Evolutionary conservation across 2,888 invertebrate genomes (phyloP).

Genomic region (Hirtodrosophila cameraria): DNA sequence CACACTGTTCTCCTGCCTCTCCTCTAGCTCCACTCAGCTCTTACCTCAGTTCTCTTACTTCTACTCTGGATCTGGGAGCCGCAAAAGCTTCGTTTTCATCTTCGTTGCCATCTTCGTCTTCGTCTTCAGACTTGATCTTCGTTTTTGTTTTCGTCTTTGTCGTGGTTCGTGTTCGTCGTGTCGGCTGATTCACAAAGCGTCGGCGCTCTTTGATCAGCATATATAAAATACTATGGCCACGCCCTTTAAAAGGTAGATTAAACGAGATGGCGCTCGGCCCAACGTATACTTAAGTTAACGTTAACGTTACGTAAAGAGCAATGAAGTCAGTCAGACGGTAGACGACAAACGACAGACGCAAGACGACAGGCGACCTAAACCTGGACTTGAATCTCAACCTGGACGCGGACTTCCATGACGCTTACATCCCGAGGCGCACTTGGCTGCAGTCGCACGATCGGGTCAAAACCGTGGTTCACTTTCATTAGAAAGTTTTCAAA

Average conservation of each 20-base stretch:
- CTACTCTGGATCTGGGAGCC: constrained; percentile 7
- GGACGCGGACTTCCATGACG: constrained; percentile 41
- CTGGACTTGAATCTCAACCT: constrained; percentile 31
- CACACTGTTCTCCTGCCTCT: constrained; percentile 36
- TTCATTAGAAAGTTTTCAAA: neutral
- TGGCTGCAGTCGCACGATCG: constrained; percentile 57
- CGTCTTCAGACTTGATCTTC: constrained; percentile 4
- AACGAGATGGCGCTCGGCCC: constrained; percentile 84
- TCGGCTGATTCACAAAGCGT: constrained; percentile 82
- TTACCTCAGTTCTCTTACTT: constrained; percentile 2
- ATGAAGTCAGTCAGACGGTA: constrained; percentile 75
- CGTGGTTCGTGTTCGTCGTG: constrained; percentile 37
- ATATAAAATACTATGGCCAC: constrained; percentile 84
- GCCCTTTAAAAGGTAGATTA: constrained; percentile 84
- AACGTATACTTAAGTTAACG: constrained; percentile 80
- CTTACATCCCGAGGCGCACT: constrained; percentile 62
- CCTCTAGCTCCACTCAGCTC: neutral
- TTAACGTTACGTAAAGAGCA: constrained; percentile 80
- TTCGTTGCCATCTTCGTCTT: neutral
- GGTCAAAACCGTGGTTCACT: constrained; percentile 56
- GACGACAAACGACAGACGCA: constrained; percentile 21
- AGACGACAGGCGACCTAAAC: constrained; percentile 34
- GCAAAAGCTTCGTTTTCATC: constrained; percentile 27
- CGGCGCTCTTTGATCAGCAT: constrained; percentile 83
- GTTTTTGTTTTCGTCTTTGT: constrained; percentile 25